Conservation (phyloP, 1,140 invertebrate genomes). For the Aphelinus atriplicis region DNA sequence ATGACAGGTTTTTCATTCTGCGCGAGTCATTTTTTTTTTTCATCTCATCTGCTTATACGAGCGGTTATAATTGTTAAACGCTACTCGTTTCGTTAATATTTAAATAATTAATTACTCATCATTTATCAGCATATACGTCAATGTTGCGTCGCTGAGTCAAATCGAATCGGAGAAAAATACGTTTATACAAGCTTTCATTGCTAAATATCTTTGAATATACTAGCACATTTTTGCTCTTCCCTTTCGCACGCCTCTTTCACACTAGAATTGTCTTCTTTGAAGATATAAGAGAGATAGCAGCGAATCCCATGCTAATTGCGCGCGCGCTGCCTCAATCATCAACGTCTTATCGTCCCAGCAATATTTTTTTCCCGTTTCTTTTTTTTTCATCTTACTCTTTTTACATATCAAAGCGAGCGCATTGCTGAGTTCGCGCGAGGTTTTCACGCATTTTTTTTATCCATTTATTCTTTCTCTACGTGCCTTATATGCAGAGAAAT, state of each 20-base stretch:
- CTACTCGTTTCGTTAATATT: conserved; percentile 14
- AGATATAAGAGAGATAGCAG: neutral
- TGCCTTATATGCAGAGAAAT: conserved; percentile 46
- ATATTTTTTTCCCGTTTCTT: conserved; percentile 41
- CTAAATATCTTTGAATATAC: conserved; percentile 15
- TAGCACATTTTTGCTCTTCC: neutral
- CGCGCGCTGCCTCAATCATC: conserved; percentile 5
- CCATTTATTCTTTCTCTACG: conserved; percentile 13
- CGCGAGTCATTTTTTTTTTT: conserved; percentile 12
- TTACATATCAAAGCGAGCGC: conserved; percentile 45
- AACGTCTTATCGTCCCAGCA: conserved; percentile 42
- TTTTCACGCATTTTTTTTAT: conserved; percentile 39
- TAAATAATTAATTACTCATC: conserved; percentile 33
- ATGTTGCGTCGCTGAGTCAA: conserved; percentile 22
- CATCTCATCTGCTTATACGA: neutral
- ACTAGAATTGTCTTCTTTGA: neutral
- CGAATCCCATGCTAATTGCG: neutral
- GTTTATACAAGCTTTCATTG: conserved; percentile 20
- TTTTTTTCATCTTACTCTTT: neutral
- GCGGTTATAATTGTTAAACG: conserved; percentile 24
- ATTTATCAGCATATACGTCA: conserved; percentile 33
- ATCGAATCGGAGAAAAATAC: conserved; percentile 33
- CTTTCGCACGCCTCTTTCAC: neutral
- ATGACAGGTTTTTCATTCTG: too few species aligned
- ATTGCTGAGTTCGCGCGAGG: conserved; percentile 49